A percentile compares a stretch with the other conserved stretches of the same genome.
These are phyloP conservation scores for Montipora capitata DNA, from an alignment of 92 coral and sea anemone genomes.

Conservation along the genomic window DNA sequence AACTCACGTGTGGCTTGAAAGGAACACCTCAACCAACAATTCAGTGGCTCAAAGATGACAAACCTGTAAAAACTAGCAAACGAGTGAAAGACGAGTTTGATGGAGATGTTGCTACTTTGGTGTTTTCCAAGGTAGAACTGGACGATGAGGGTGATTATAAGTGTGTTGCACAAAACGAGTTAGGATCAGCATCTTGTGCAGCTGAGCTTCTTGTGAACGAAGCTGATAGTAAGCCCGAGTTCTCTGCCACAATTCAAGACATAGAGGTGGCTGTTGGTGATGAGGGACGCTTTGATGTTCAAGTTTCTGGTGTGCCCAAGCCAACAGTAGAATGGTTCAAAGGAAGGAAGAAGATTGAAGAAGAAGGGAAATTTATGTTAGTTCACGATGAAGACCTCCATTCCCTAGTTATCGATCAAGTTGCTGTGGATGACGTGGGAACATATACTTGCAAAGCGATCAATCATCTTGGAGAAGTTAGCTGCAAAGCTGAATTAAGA, in stretches of 20 bases:
- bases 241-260: conserved; percentile 75
- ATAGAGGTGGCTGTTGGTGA: conserved; percentile 64
- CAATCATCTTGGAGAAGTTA: conserved; percentile 83
- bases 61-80: conserved; percentile 59
- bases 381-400: conserved; percentile 74
- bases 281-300: conserved; percentile 80
- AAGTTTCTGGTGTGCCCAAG: conserved; percentile 80
- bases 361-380: conserved; percentile 77
- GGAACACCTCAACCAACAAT: conserved; percentile 85
- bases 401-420: conserved; percentile 83
- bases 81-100: conserved; percentile 55
- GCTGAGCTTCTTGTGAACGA: conserved; percentile 85
- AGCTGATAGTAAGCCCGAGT: conserved; percentile 69
- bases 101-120: conserved; percentile 67
- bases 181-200: conserved; percentile 74
- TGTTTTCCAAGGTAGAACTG: conserved; percentile 65
- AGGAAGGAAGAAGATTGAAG: conserved; percentile 77
- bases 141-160: conserved; percentile 87
- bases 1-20: conserved; percentile 68
- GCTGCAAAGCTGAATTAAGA: conserved; percentile 80
- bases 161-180: conserved; percentile 74
- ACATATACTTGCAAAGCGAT: conserved; percentile 89
- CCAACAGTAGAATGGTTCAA: conserved; percentile 88
- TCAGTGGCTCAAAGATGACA: conserved; percentile 87
- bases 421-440: conserved; percentile 82